Base-by-base conservation (phyloP, 2,113 vertebrate genomes). In the Macquaria australasica region DNA sequence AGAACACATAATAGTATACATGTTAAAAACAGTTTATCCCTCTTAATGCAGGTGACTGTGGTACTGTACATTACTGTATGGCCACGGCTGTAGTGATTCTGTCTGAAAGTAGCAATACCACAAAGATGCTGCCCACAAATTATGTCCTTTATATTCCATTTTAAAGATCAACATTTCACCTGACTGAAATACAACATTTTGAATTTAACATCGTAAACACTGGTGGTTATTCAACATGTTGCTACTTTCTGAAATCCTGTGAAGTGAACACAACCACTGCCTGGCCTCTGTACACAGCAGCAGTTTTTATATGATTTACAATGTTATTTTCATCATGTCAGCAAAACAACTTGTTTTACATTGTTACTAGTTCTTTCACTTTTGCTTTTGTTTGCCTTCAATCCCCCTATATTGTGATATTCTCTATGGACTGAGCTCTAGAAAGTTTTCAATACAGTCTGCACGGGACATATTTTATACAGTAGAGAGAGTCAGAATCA, bases 271-370 rank as follows among this genome's bases (percentile, higher is more conserved):
- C 51, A 45, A 25, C 43, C 60, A 23, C 53, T 31, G 72, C 41
- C 20, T 67, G 8, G 39, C 1, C 41, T 60, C 62, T 34, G 55
- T 8, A 28, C 70, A 20, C 62, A 62, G 82, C 51, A 16, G 81
- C 55, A 53, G 56, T 62, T 82, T 90, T 88, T 85, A 81, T 85
- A 84, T 53, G 53, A 78, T 11, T 72, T 73, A 50, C 73, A 68
- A 55, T 73, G 1, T 78, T 43, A 4, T 63, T 79, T 67, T 50
- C 28, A 2, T 73, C 3, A 15, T 50, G 89, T 88, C 88, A 88
- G 84, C 79, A 60, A 37, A 82, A 73, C 69, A 34, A 15, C n/a
- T 50, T 73, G 67, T 73, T 80, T 59, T 34, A 56, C 20, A 39
- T 1, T 9, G 50, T 15, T 20, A 53, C 72, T 31, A 3, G 60